Evolutionary conservation across 2,888 invertebrate genomes (phyloP).

Genomic region (Ligdia adustata): DNA sequence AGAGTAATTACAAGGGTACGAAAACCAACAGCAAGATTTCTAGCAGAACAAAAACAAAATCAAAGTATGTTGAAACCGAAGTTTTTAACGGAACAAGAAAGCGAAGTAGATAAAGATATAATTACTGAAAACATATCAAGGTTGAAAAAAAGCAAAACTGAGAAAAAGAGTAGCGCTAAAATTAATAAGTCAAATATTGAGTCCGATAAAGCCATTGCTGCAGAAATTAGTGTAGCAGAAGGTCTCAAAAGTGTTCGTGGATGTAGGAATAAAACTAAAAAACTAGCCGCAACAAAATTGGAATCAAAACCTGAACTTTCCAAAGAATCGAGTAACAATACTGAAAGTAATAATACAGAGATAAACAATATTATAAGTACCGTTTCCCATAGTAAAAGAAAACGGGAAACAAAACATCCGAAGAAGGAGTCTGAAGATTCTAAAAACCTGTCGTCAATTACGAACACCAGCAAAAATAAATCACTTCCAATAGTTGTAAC

Average conservation of each 20-base stretch:
- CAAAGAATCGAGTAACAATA: slow-evolving; percentile 16
- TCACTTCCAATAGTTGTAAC: slow-evolving; percentile 4
- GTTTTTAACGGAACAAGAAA: slow-evolving; percentile 56
- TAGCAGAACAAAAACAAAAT: slow-evolving; percentile 39
- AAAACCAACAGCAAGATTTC: slow-evolving; percentile 62
- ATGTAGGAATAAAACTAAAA: slow-evolving; percentile 9
- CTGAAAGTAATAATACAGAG: neutral
- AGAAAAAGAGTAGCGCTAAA: slow-evolving; percentile 44
- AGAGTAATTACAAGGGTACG: slow-evolving; percentile 64
- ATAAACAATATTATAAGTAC: no score
- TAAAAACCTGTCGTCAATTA: slow-evolving; percentile 12
- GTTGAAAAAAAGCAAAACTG: slow-evolving; percentile 55
- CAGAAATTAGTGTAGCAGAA: slow-evolving; percentile 1
- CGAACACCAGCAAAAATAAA: slow-evolving; percentile 14
- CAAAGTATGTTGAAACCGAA: slow-evolving; percentile 52
- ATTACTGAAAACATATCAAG: slow-evolving; percentile 62
- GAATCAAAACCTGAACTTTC: slow-evolving; percentile 11
- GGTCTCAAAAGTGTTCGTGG: slow-evolving; percentile 5
- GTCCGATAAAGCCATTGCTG: neutral
- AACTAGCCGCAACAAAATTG: neutral
- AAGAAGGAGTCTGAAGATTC: slow-evolving; percentile 13
- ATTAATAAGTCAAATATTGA: slow-evolving; percentile 20
- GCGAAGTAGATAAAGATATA: slow-evolving; percentile 60
- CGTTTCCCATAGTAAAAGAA: no score
- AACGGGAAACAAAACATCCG: slow-evolving; percentile 13